These are phyloP conservation scores for Eublepharis macularius DNA, from an alignment of 2,113 vertebrate genomes.

Conservation along the genomic window DNA sequence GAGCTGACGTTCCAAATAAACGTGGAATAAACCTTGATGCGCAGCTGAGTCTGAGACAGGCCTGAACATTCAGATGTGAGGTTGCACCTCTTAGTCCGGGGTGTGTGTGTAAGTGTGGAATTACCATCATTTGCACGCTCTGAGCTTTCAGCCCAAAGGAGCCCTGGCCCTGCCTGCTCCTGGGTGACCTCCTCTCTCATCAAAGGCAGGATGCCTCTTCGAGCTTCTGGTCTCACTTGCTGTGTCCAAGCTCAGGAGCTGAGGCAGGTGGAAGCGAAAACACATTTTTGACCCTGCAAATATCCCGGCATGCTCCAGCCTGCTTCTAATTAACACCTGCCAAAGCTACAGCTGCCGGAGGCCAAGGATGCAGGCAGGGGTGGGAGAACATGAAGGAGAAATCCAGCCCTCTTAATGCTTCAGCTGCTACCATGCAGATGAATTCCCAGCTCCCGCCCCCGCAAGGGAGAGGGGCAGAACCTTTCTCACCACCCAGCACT, in stretches of 20 bases:
- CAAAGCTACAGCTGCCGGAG: constrained; percentile 64
- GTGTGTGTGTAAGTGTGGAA: too few species aligned
- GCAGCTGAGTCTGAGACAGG: too few species aligned
- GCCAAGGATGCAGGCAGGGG: background rate
- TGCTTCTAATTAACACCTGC: constrained; percentile 71
- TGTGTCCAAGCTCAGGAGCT: too few species aligned
- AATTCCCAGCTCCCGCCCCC: background rate
- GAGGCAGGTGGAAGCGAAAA: constrained; percentile 1
- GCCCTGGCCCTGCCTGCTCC: background rate
- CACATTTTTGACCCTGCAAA: constrained; percentile 40
- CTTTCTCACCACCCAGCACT: background rate
- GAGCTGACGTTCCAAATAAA: too few species aligned
- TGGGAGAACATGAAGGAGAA: constrained; percentile 11
- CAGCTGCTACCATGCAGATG: constrained; percentile 53
- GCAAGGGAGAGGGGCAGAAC: background rate
- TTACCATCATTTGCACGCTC: background rate
- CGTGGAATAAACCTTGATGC: too few species aligned
- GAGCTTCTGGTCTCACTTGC: background rate
- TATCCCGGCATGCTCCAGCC: constrained; percentile 38
- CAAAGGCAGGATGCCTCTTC: background rate
- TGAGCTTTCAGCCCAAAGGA: background rate
- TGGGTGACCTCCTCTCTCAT: background rate
- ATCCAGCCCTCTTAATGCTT: constrained; percentile 56
- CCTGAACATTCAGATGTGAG: too few species aligned
- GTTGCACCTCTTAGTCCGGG: too few species aligned